Evolutionary conservation across 2,888 invertebrate species (phyloP), one percentile per base, ranked within the genome.

Genomic region (Agonopterix subpropinquella): DNA sequence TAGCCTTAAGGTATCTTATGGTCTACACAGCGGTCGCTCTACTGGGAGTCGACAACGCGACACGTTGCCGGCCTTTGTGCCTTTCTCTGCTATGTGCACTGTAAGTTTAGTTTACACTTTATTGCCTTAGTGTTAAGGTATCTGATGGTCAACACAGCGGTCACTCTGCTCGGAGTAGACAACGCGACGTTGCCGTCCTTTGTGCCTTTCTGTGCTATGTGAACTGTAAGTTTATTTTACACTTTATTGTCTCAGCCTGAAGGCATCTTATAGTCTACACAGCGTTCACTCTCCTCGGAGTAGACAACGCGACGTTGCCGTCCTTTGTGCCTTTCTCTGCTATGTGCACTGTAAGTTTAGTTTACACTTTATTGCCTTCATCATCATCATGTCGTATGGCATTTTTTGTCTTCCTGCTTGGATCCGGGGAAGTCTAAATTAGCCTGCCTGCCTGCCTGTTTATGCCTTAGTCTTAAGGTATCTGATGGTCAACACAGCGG

Each of bases 1-100:
- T 5, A 1, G 28, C 7, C 28, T 28, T 5, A 28, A 28, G 97
- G 11, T 97, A 97, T 73, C 94, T 96, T 61, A 83, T 96, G 62
- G 96, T 97, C 11, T 97, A 97, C 82, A 90, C 93, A 1, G 95
- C 96, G 0, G 96, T 97, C 43, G 94, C 96, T 18, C 89, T 97
- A 47, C 87, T 96, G 53, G 97, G 96, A 4, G 89, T 96, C 50
- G 96, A 97, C 84, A 93, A 94, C 70, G 92, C 94, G 11, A 93
- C 93, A 2, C 18, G 18, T 80, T 95, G 49, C 91, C 93, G 1
- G 90, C 92, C 42, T 90, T 90, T 57, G 90, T 92, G 58, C 93
- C 93, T 50, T 96, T 95, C 78, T 92, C 95, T 8, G 91, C 93
- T 43, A 91, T 97, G 72, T 97, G 97, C 82, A 95, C 95, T 72